Conservation (phyloP, 2,888 invertebrate species). For the Eristalinus sepulchralis region DNA sequence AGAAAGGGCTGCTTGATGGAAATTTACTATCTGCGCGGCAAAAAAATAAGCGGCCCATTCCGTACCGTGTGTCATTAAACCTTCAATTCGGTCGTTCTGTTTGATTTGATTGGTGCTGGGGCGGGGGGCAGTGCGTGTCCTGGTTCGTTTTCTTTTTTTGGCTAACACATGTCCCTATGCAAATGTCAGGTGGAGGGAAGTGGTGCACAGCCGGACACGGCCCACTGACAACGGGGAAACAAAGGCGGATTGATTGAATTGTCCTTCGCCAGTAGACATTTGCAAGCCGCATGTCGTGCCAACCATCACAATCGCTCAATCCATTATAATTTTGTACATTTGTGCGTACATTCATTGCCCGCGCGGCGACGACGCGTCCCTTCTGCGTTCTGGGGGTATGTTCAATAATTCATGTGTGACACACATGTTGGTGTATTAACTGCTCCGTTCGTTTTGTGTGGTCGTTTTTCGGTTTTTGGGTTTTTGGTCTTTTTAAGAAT, state of each 20-base stretch:
- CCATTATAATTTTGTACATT: conserved; percentile 53
- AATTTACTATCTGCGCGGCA: conserved; percentile 58
- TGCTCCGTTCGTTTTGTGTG: neutral
- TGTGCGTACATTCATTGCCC: conserved; percentile 55
- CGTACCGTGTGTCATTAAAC: conserved; percentile 33
- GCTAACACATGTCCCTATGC: conserved; percentile 43
- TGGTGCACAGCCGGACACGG: neutral
- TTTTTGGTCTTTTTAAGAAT: conserved; percentile 38
- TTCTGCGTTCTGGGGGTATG: conserved; percentile 37
- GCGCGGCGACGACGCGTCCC: neutral
- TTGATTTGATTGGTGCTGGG: conserved; percentile 52
- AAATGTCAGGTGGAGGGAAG: conserved; percentile 36
- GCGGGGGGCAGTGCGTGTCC: conserved; percentile 48
- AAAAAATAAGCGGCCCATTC: conserved; percentile 18
- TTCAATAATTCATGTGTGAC: conserved; percentile 73
- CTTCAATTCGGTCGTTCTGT: conserved; percentile 52
- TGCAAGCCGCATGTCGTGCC: conserved; percentile 60
- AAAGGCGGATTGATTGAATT: conserved; percentile 51
- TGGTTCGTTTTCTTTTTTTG: conserved; percentile 29
- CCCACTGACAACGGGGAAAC: neutral
- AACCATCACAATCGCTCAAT: conserved; percentile 57
- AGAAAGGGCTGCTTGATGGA: conserved; percentile 14
- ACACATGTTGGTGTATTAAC: conserved; percentile 72
- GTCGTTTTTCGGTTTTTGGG: conserved; percentile 11
- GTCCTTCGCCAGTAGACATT: conserved; percentile 57